Base-by-base conservation (phyloP, 2,797 vertebrate species). In the Buceros bicornis region DNA sequence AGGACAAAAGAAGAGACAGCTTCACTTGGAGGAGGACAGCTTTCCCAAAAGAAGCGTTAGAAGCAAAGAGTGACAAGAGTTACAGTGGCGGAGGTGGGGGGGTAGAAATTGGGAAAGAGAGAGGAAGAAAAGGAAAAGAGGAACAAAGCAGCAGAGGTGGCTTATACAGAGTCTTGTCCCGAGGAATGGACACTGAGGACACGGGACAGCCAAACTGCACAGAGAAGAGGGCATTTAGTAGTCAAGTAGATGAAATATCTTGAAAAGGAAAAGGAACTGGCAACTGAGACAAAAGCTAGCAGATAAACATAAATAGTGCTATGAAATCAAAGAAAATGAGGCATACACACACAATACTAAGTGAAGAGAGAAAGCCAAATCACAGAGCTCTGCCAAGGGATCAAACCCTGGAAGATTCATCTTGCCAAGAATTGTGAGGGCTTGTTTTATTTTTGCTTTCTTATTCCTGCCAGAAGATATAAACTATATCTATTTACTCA, bases 361-460 rank as follows among this genome's bases (percentile, higher is more conserved):
- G 20, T 65, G 74, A 95, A 89, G 67, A 83, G 40, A 91, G 69
- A 74, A 80, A 93, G 50, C 21, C 65, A 94, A 95, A 89, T 48
- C 35, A 80, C 24, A 89, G 28, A 91, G 25, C 47, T 92, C 79
- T 86, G 69, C 60, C 91, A 90, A 93, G 61, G 81, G 51, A 82
- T 96, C 81, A 91, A 91, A 89, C 40, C 66, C 71, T 92, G 54
- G 53, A 80, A 57, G 83, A 70, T 50, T 84, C 45, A 35, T 73
- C 61, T 58, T 5, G 6, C 72, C 76, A 90, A 86, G 53, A 95
- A 48, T 20, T 91, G 60, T 72, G 42, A 94, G 78, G 57, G 53
- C 33, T 65, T 77, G 64, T 91, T 91, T 89, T 71, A 72, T 80
- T 95, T 96, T 93, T 91, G 37, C 51, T 91, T 86, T 82, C 43